Conservation (phyloP, 1,140 invertebrate species). For the Zaprionus tsacasi region DNA sequence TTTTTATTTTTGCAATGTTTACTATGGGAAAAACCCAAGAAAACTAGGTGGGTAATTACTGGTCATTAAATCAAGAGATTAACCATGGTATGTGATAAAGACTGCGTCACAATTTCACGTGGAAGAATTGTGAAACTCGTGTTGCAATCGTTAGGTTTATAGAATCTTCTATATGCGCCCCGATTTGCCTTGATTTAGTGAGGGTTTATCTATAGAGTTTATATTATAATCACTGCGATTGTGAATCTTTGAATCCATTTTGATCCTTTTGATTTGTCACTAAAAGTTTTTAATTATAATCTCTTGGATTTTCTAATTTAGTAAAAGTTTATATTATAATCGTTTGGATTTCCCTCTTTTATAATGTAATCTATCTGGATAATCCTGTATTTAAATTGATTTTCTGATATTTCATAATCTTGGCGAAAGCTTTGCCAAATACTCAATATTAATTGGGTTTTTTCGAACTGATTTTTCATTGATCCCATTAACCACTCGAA, state of each 20-base stretch:
- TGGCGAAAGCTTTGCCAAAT: too few species aligned
- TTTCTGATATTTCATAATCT: too few species aligned
- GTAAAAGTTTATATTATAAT: too few species aligned
- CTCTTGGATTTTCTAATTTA: too few species aligned
- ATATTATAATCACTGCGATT: too few species aligned
- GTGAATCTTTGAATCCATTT: too few species aligned
- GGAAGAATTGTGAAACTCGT: not conserved
- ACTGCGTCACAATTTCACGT: not conserved
- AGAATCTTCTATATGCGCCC: not conserved
- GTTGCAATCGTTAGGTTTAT: not conserved
- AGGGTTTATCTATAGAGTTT: not conserved
- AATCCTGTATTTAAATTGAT: too few species aligned
- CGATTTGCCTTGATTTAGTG: not conserved
- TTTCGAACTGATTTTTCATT: not conserved
- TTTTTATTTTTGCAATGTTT: conserved; percentile 56
- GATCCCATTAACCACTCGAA: not conserved
- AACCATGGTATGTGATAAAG: not conserved
- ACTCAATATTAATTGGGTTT: too few species aligned
- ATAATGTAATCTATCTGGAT: too few species aligned
- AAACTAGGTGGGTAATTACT: not conserved
- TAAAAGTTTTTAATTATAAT: too few species aligned
- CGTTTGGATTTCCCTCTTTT: too few species aligned
- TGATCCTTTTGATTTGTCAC: too few species aligned
- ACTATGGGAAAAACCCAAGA: conserved; percentile 45
- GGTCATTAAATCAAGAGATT: conserved; percentile 21